Evolutionary conservation across 2,797 vertebrate genomes (phyloP).

Genomic region (Anguilla anguilla): DNA sequence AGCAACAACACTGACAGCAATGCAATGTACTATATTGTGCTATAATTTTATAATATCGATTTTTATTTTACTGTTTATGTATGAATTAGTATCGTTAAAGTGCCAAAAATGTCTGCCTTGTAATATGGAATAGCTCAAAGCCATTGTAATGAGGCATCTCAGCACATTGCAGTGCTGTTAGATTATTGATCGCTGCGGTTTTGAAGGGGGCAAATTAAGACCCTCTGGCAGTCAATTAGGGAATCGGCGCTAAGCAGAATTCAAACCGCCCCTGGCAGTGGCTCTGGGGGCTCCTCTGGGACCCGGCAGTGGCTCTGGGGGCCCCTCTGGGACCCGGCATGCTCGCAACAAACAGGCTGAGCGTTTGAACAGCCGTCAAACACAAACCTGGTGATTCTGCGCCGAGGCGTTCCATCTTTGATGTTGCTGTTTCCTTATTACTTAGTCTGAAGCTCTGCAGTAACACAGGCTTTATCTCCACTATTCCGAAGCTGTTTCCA

Average conservation of each 20-base stretch:
- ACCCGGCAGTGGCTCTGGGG: not conserved
- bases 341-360: not conserved
- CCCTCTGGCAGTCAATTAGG: slow-evolving; percentile 2
- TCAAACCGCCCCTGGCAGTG: not conserved
- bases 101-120: not conserved
- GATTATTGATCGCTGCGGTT: not conserved
- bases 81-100: not conserved
- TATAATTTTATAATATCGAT: not conserved
- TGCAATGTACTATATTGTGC: not conserved
- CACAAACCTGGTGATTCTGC: not conserved
- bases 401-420: not conserved
- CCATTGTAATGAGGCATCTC: not conserved
- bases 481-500: not conserved
- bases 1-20: not conserved
- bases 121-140: not conserved
- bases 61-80: not conserved
- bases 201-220: slow-evolving; percentile 1
- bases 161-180: not conserved
- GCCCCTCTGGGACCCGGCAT: not conserved
- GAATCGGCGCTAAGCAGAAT: not conserved
- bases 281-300: not conserved
- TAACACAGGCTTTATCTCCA: not conserved
- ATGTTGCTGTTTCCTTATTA: not conserved
- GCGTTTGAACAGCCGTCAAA: not conserved
- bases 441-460: not conserved